These are phyloP conservation scores for Amphiduros pacificus DNA, from an alignment of 2,888 invertebrate genomes.

Conservation along the genomic window DNA sequence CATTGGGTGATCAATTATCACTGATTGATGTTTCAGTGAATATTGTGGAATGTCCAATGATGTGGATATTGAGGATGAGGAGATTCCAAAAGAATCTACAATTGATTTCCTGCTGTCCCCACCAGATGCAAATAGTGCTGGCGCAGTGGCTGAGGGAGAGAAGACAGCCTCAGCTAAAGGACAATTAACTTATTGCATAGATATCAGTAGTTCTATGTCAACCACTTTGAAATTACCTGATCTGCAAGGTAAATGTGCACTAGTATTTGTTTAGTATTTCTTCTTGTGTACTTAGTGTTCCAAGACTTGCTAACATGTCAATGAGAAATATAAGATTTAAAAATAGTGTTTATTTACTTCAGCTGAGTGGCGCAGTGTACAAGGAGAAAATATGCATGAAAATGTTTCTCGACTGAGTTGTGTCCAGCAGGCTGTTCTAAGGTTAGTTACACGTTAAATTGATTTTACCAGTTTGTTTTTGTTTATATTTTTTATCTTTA, in stretches of 20 bases:
- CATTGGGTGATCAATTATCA: no score
- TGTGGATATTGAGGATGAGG: slow-evolving; percentile 27
- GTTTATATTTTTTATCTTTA: neutral
- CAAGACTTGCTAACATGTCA: no score
- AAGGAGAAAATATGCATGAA: slow-evolving; percentile 30
- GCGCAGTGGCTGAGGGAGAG: slow-evolving; percentile 21
- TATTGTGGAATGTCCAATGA: slow-evolving; percentile 39
- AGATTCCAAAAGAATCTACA: slow-evolving; percentile 39
- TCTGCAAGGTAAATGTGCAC: slow-evolving; percentile 36
- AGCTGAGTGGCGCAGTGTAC: slow-evolving; percentile 40
- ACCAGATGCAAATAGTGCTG: slow-evolving; percentile 29
- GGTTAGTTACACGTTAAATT: neutral
- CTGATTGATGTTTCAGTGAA: slow-evolving; percentile 36
- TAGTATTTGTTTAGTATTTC: neutral
- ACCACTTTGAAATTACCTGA: slow-evolving; percentile 34
- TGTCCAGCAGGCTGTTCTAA: slow-evolving; percentile 35
- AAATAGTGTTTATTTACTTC: slow-evolving; percentile 5
- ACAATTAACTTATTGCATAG: slow-evolving; percentile 46
- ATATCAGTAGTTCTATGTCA: slow-evolving; percentile 47
- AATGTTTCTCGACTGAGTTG: slow-evolving; percentile 33
- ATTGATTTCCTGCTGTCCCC: slow-evolving; percentile 45
- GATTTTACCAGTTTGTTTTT: neutral
- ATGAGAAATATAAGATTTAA: neutral
- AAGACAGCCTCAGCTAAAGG: slow-evolving; percentile 33
- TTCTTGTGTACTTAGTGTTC: neutral